These are phyloP conservation scores for Periophthalmus modestus DNA, from an alignment of 2,113 vertebrate species.

Conservation along the genomic window DNA sequence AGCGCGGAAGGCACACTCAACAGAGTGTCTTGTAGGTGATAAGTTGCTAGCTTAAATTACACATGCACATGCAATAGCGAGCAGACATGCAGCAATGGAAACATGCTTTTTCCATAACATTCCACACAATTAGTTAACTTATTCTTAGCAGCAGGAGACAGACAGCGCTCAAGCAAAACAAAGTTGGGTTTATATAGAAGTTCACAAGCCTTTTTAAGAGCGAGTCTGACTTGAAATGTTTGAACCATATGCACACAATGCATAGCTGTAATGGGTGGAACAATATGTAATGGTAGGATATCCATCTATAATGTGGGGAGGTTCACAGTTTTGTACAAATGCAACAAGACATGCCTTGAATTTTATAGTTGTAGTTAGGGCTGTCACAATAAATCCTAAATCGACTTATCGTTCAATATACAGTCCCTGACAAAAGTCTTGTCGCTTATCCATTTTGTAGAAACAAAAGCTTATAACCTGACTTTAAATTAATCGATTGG, in stretches of 20 bases:
- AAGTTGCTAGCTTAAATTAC: constrained; percentile 67
- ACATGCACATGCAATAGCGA: constrained; percentile 17
- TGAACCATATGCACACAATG: neutral
- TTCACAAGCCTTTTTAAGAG: neutral
- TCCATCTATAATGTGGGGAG: neutral
- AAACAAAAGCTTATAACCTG: too few relatives aligned
- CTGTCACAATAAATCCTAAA: too few relatives aligned
- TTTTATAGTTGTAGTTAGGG: too few relatives aligned
- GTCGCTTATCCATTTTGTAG: too few relatives aligned
- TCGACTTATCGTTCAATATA: too few relatives aligned
- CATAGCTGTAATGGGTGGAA: neutral
- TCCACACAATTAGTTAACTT: constrained; percentile 40
- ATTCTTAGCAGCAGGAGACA: constrained; percentile 36
- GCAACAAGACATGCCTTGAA: too few relatives aligned
- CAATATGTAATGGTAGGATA: neutral
- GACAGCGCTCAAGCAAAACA: constrained; percentile 14
- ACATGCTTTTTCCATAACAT: constrained; percentile 41
- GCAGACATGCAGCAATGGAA: constrained; percentile 30
- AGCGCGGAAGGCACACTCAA: constrained; percentile 39
- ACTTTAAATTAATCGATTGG: too few relatives aligned
- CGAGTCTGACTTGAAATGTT: constrained; percentile 1
- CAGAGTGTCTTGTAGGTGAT: constrained; percentile 55
- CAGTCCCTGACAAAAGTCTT: too few relatives aligned
- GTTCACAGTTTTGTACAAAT: too few relatives aligned
- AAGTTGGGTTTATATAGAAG: constrained; percentile 1